Evolutionary conservation across 2,888 invertebrate species (phyloP).

Genomic region (Chelonus formosanus): DNA sequence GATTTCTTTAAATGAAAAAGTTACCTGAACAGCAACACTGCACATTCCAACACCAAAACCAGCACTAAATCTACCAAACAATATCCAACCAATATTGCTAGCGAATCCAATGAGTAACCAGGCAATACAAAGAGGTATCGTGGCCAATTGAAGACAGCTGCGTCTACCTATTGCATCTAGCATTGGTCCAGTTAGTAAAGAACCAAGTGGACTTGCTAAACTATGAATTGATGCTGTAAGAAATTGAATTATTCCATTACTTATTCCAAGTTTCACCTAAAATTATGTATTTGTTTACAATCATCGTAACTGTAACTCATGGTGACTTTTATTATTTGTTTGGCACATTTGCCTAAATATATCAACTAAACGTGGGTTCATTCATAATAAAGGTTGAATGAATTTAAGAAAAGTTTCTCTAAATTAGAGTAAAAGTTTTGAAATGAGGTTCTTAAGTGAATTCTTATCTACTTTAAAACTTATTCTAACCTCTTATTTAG

Average conservation of each 20-base stretch:
- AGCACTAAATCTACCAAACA: conserved; percentile 75
- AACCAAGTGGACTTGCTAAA: conserved; percentile 79
- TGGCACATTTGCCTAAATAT: no score
- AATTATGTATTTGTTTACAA: no score
- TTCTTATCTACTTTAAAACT: no score
- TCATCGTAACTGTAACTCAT: no score
- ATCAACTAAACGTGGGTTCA: no score
- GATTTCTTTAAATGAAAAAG: not conserved
- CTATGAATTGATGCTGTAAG: conserved; percentile 79
- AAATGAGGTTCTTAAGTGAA: no score
- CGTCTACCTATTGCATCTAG: conserved; percentile 77
- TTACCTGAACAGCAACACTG: conserved; percentile 79
- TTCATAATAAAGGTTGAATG: no score
- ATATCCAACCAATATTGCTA: conserved; percentile 68
- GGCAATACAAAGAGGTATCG: conserved; percentile 74
- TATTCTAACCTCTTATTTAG: no score
- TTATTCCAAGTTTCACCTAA: no score
- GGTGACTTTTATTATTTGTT: no score
- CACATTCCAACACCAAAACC: conserved; percentile 79
- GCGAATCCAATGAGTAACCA: conserved; percentile 72
- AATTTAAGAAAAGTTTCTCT: no score
- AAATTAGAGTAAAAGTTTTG: no score
- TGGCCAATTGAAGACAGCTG: conserved; percentile 72
- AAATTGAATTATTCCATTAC: conserved; percentile 7
- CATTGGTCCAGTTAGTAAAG: conserved; percentile 75